Evolutionary conservation across 1,140 invertebrate genomes (phyloP).

Genomic region (Monochamus saltuarius): DNA sequence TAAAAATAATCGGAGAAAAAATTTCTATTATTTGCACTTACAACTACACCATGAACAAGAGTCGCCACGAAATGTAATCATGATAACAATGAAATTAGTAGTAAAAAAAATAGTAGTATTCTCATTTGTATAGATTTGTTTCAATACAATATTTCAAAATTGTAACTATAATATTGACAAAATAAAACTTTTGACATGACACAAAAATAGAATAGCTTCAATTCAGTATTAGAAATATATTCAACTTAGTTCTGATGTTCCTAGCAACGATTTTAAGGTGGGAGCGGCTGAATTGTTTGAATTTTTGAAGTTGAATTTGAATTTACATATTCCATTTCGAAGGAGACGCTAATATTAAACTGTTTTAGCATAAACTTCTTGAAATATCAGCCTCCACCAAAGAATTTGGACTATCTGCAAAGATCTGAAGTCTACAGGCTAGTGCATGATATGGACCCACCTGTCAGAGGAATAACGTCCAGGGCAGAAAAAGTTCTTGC

Average conservation of each 20-base stretch:
- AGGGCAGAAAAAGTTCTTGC: constrained; percentile 64
- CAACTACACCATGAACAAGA: too few species aligned
- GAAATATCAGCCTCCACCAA: constrained; percentile 73
- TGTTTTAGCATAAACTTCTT: constrained; percentile 70
- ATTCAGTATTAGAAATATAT: not conserved
- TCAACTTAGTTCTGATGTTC: not conserved
- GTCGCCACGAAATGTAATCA: too few species aligned
- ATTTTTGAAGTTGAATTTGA: not conserved
- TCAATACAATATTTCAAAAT: too few species aligned
- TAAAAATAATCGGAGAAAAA: too few species aligned
- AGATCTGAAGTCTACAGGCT: constrained; percentile 72
- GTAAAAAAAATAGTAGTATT: too few species aligned
- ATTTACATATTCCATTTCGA: not conserved
- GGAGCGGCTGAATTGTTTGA: not conserved
- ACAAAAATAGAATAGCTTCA: not conserved
- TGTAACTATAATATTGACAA: too few species aligned
- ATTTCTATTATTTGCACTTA: too few species aligned
- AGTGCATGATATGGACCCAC: constrained; percentile 69
- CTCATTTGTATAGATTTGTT: too few species aligned
- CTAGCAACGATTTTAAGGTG: not conserved
- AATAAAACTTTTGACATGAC: too few species aligned
- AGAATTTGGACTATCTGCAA: constrained; percentile 68
- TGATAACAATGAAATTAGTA: too few species aligned
- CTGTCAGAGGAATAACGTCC: constrained; percentile 64
- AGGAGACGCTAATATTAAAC: not conserved